Conservation (phyloP, 92 coral and sea anemone genomes). For the Montipora capitata region DNA sequence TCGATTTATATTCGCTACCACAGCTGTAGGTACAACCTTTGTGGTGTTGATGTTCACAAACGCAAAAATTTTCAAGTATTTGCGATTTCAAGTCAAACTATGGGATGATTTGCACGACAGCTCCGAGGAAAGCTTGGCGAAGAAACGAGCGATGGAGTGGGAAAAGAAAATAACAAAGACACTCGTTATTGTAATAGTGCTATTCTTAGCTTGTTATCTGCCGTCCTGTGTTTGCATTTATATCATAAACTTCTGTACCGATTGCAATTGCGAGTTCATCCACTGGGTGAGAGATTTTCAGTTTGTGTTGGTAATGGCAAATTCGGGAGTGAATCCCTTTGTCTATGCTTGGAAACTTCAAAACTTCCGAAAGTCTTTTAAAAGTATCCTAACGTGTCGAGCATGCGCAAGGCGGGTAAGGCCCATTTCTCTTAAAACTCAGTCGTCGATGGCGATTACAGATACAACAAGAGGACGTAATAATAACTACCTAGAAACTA, state of each 20-base stretch:
- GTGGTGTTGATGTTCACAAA: constrained; percentile 45
- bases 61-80: constrained; percentile 16
- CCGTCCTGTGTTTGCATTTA: constrained; percentile 64
- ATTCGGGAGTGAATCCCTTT: constrained; percentile 66
- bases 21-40: constrained; percentile 76
- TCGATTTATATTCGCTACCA: constrained; percentile 80
- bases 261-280: constrained; percentile 49
- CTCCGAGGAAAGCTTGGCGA: constrained; percentile 42
- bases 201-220: constrained; percentile 55
- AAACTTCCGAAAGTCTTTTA: constrained; percentile 46
- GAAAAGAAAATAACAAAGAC: constrained; percentile 71
- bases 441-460: background rate
- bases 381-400: constrained; percentile 33
- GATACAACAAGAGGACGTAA: background rate
- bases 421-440: background rate
- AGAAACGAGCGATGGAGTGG: constrained; percentile 41
- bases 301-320: constrained; percentile 51
- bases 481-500: background rate
- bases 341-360: constrained; percentile 64
- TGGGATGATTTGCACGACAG: constrained; percentile 49
- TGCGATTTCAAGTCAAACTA: constrained; percentile 32
- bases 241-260: constrained; percentile 49
- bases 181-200: constrained; percentile 29
- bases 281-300: constrained; percentile 64
- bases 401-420: constrained; percentile 2